Evolutionary conservation across 2,888 invertebrate genomes (phyloP), one percentile per base, ranked within the genome.

Genomic region (Cheilosia soror): DNA sequence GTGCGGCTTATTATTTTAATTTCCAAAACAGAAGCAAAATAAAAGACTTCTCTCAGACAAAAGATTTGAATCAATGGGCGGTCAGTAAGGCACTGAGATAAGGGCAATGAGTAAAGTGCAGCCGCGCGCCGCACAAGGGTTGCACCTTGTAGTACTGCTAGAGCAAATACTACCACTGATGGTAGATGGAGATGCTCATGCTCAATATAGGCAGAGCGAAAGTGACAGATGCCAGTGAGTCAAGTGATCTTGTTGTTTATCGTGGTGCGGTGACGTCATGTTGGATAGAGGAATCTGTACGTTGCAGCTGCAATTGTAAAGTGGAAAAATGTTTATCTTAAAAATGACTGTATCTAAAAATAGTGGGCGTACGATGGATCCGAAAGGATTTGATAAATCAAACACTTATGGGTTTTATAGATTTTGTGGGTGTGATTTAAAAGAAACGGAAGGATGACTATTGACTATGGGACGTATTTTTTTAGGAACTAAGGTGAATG

Each of bases 11-110:
- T 63, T 63, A 75, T 33, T 65, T 65, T 33, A 69, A 20, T 37
- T 49, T 40, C 33, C 42, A 47, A 15, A 73, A 42, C 33, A 25
- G n/a, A 27, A 29, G 55, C 42, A 29, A 40, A 55, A 13, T 15
- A 55, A 40, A 51, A 53, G 40, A 76, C 60, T 47, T 15, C 25
- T 53, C 49, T 68, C 75, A 71, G 62, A 85, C 80, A 77, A 85
- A 85, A 85, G 85, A 85, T 77, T 85, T 65, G 76, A 80, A 80
- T 85, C 85, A 85, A 72, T 81, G 85, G 85, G 85, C 85, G 85
- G 85, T 85, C 85, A 85, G 85, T 85, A 85, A 85, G 85, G 85
- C 85, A 85, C 85, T 85, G 81, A 85, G 85, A 85, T 85, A 85
- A 85, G 85, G 81, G 85, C 85, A 85, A 80, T 47, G 80, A 85